Evolutionary conservation across 1,140 invertebrate species (phyloP).

Genomic region (Trissolcus basalis): DNA sequence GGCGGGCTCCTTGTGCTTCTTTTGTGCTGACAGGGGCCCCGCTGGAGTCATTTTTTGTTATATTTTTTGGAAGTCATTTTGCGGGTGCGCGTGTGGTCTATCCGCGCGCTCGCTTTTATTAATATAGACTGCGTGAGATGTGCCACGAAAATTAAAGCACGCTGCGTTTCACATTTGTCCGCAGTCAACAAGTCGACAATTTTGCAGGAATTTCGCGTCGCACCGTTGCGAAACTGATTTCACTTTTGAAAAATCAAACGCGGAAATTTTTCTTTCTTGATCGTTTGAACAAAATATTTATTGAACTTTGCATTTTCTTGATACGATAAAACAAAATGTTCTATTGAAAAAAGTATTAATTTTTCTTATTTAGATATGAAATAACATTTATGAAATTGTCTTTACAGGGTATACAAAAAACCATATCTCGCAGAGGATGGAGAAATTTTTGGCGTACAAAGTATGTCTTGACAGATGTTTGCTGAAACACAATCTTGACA

Average conservation of each 20-base stretch:
- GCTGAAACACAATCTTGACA: conserved; percentile 61
- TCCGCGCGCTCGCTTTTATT: conserved; percentile 54
- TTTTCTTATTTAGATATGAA: too few species aligned
- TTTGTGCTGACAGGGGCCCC: conserved; percentile 54
- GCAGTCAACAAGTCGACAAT: conserved; percentile 40
- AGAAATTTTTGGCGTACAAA: conserved; percentile 1
- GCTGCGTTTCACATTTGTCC: conserved; percentile 49
- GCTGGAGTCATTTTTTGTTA: conserved; percentile 57
- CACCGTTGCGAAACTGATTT: conserved; percentile 41
- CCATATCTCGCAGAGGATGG: neutral
- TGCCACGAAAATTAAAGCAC: conserved; percentile 60
- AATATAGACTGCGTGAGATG: conserved; percentile 60
- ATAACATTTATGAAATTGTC: too few species aligned
- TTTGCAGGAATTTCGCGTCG: conserved; percentile 51
- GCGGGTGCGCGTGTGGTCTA: conserved; percentile 63
- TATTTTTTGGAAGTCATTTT: conserved; percentile 62
- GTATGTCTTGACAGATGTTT: conserved; percentile 55
- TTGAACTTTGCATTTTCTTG: too few species aligned
- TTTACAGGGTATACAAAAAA: too few species aligned
- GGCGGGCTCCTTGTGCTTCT: conserved; percentile 49
- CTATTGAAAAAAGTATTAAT: too few species aligned
- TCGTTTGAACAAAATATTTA: too few species aligned
- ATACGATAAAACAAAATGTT: too few species aligned
- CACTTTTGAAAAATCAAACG: conserved; percentile 18
- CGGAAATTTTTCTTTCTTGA: neutral